Conservation (phyloP, 2,113 vertebrate species). For the Cyanoliseus patagonus region DNA sequence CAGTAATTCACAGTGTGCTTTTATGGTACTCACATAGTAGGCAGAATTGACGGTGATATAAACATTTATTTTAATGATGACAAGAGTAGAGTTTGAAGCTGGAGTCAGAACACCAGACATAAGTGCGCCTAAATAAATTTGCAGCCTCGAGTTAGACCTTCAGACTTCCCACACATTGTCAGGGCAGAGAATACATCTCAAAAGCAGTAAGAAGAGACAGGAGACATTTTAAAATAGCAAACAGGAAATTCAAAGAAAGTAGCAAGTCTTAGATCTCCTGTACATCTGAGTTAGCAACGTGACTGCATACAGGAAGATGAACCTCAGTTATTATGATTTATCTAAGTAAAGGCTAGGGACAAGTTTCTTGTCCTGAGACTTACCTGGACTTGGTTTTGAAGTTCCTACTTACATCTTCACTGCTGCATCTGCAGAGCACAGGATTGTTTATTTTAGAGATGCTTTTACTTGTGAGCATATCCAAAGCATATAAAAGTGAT, state of each 20-base stretch:
- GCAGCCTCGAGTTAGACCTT: not conserved
- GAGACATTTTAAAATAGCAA: not conserved
- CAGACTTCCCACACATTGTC: not conserved
- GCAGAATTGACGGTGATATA: not conserved
- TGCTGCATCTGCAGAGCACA: fast-evolving
- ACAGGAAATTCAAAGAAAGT: not conserved
- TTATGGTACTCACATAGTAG: not conserved
- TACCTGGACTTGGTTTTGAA: not conserved
- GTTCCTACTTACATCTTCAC: fast-evolving
- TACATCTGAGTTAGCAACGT: not conserved
- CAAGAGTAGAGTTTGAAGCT: not conserved
- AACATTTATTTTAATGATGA: not conserved
- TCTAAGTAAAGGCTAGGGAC: not conserved
- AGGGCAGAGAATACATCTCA: not conserved
- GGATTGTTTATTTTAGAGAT: not conserved
- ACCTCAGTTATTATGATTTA: not conserved
- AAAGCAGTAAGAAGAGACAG: not conserved
- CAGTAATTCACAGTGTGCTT: not conserved
- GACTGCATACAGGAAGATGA: not conserved
- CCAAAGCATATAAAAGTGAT: not conserved
- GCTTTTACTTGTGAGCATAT: not conserved
- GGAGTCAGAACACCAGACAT: not conserved
- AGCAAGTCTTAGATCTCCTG: not conserved
- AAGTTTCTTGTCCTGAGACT: not conserved
- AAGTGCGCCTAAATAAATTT: not conserved